A percentile compares a stretch with the other conserved stretches of the same genome.
Evolutionary conservation across 2,113 vertebrate species (phyloP).

Genomic region (Myiozetetes cayanensis): DNA sequence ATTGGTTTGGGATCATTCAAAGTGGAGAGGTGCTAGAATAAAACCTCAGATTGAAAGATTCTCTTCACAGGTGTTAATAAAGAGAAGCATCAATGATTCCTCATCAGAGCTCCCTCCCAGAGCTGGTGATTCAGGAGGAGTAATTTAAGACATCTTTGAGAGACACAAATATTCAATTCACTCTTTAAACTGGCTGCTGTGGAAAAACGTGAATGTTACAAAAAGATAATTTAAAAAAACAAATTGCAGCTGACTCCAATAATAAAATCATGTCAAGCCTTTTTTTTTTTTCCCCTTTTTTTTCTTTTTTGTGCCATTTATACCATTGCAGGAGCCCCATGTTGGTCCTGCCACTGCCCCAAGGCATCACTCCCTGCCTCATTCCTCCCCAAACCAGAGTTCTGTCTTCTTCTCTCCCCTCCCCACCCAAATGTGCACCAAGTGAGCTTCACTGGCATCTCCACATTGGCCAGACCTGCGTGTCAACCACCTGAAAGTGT

Average conservation of each 20-base stretch:
- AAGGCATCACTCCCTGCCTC: not conserved
- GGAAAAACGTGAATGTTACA: not conserved
- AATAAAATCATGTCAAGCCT: not conserved
- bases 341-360: not conserved
- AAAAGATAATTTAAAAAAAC: not conserved
- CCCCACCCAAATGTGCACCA: not conserved
- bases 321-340: not conserved
- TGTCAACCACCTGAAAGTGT: accelerated
- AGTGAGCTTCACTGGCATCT: not conserved
- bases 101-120: not conserved
- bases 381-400: not conserved
- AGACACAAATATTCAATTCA: conserved; percentile 11
- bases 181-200: not conserved
- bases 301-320: not conserved
- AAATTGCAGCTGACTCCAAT: not conserved
- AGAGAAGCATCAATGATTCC: not conserved
- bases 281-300: not conserved
- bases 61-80: not conserved
- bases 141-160: not conserved
- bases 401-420: not conserved
- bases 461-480: not conserved
- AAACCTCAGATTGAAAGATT: not conserved
- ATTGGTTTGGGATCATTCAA: not conserved
- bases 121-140: not conserved
- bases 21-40: not conserved